A percentile compares a stretch with the other conserved stretches of the same genome.
Evolutionary conservation across 2,797 vertebrate species (phyloP).

Genomic region (Sebastolobus altivelis): DNA sequence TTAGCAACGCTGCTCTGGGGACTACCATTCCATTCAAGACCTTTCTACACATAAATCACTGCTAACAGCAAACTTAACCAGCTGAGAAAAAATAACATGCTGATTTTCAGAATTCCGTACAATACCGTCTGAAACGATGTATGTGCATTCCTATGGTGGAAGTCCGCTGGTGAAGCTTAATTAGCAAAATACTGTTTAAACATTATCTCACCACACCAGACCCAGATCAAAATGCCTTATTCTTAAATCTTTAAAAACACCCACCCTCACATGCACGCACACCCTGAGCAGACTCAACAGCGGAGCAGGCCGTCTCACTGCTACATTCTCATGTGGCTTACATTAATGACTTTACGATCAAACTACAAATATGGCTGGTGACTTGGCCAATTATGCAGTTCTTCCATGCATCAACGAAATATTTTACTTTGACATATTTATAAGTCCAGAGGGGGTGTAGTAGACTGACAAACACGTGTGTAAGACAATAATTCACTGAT

Average conservation of each 20-base stretch:
- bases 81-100: conserved; percentile 55
- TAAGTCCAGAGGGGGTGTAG: conserved; percentile 68
- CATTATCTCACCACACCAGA: conserved; percentile 38
- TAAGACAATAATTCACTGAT: conserved; percentile 79
- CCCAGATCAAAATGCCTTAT: conserved; percentile 30
- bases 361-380: conserved; percentile 51
- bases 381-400: conserved; percentile 57
- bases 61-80: conserved; percentile 69
- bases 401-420: conserved; percentile 67
- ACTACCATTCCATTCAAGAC: conserved; percentile 70
- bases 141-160: conserved; percentile 33
- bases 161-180: conserved; percentile 35
- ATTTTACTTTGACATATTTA: conserved; percentile 80
- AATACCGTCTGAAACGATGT: conserved; percentile 24
- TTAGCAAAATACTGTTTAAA: conserved; percentile 46
- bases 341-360: conserved; percentile 64
- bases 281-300: not conserved
- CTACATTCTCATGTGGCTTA: conserved; percentile 50
- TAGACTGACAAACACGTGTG: conserved; percentile 67
- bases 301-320: conserved; percentile 16
- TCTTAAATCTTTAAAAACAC: conserved; percentile 30
- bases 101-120: conserved; percentile 57
- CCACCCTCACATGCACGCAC: not conserved
- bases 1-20: conserved; percentile 77
- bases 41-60: conserved; percentile 77